phyloP scores from a whole-genome alignment of 2,113 vertebrate species.

The Xenopus borealis region DNA sequence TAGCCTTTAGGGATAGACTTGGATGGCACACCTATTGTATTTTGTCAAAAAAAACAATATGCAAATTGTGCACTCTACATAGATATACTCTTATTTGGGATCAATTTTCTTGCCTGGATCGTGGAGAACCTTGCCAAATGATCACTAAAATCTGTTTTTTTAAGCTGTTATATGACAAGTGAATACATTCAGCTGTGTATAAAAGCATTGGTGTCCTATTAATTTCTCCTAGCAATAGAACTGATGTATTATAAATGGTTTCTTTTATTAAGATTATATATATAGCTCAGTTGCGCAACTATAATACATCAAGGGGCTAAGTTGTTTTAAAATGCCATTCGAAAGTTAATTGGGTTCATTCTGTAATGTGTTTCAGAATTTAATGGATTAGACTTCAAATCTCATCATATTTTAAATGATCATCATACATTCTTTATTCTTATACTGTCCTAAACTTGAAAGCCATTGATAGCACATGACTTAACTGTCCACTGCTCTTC shows the following conservation, averaged over 20 bases:
- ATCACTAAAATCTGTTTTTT: neutral
- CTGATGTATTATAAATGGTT: constrained; percentile 26
- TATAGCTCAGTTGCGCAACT: constrained; percentile 27
- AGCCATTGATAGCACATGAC: neutral
- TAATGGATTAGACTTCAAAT: constrained; percentile 36
- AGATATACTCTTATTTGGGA: too few relatives aligned
- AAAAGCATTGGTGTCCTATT: neutral
- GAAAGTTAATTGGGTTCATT: constrained; percentile 40
- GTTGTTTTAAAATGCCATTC: constrained; percentile 33
- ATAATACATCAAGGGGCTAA: constrained; percentile 16
- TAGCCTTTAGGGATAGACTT: too few relatives aligned
- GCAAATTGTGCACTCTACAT: too few relatives aligned
- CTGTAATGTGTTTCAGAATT: constrained; percentile 36
- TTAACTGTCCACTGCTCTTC: too few relatives aligned
- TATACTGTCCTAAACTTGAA: neutral
- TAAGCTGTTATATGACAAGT: neutral
- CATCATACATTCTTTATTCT: constrained; percentile 39
- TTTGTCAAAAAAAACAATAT: too few relatives aligned
- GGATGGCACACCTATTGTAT: too few relatives aligned
- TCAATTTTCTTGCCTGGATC: too few relatives aligned
- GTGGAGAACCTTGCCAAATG: too few relatives aligned
- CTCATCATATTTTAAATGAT: constrained; percentile 33
- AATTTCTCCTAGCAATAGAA: constrained; percentile 21
- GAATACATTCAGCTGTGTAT: neutral
- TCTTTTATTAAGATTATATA: constrained; percentile 35